These are phyloP conservation scores for Dolichomitus sp. DNA, from an alignment of 2,888 invertebrate species.

Conservation along the genomic window DNA sequence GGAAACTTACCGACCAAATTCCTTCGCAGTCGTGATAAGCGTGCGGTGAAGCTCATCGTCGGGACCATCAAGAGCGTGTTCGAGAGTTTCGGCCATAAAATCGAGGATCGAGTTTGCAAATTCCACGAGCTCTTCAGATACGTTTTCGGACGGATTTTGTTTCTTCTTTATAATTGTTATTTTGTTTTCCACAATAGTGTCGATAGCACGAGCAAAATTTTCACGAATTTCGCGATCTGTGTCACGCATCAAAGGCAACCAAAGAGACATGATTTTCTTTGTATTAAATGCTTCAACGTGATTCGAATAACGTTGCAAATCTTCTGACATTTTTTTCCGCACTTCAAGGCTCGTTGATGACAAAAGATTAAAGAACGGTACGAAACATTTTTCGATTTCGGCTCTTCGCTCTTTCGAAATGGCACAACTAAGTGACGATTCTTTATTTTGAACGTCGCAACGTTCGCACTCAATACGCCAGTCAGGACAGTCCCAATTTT, in stretches of 20 bases:
- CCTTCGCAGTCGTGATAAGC: constrained; percentile 87
- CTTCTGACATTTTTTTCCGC: constrained; percentile 82
- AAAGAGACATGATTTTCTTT: constrained; percentile 81
- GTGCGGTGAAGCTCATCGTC: constrained; percentile 88
- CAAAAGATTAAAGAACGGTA: constrained; percentile 76
- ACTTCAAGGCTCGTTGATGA: constrained; percentile 76
- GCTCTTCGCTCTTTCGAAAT: background rate
- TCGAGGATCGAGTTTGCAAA: constrained; percentile 86
- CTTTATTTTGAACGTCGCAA: constrained; percentile 46
- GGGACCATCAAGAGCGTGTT: constrained; percentile 86
- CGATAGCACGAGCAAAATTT: constrained; percentile 82
- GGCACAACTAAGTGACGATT: background rate
- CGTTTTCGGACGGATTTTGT: constrained; percentile 78
- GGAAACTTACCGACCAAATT: constrained; percentile 85
- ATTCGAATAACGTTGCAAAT: constrained; percentile 85
- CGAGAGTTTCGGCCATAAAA: constrained; percentile 75
- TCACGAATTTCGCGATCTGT: constrained; percentile 79
- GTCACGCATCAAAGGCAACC: constrained; percentile 85
- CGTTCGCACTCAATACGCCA: constrained; percentile 61
- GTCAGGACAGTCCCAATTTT: constrained; percentile 57
- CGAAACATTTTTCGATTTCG: constrained; percentile 41
- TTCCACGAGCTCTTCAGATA: constrained; percentile 79
- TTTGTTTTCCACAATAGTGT: constrained; percentile 79
- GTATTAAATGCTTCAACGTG: constrained; percentile 85
- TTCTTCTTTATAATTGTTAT: constrained; percentile 82